Evolutionary conservation across 1,140 invertebrate genomes (phyloP).

Genomic region (Drosophila grimshawi): DNA sequence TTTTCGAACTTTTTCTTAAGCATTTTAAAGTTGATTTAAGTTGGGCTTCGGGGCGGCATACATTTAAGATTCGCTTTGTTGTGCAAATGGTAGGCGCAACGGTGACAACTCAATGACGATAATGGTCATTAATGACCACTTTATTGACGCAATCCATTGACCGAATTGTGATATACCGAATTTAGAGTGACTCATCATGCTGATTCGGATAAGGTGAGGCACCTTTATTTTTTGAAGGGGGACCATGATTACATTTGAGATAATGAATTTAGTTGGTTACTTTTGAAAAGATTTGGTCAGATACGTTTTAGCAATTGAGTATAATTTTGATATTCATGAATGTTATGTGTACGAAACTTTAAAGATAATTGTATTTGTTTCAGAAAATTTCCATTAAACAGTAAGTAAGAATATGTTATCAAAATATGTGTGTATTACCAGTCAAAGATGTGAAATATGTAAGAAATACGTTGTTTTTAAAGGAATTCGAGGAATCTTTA

Average conservation of each 20-base stretch:
- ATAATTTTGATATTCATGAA: no score
- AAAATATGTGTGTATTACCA: no score
- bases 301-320: no score
- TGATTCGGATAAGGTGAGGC: background rate
- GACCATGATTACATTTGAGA: slow-evolving; percentile 16
- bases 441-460: no score
- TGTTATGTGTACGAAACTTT: no score
- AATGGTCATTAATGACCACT: slow-evolving; percentile 62
- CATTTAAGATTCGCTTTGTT: slow-evolving; percentile 63
- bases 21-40: no score
- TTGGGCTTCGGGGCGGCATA: slow-evolving; percentile 38
- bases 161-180: slow-evolving; percentile 53
- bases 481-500: no score
- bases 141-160: slow-evolving; percentile 70
- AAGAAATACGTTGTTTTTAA: no score
- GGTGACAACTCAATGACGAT: slow-evolving; percentile 19
- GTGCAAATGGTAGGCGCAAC: slow-evolving; percentile 33
- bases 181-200: slow-evolving; percentile 26
- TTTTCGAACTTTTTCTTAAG: slow-evolving; percentile 7
- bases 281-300: background rate
- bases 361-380: no score
- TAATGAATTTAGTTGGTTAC: background rate
- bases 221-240: background rate
- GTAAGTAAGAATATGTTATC: no score
- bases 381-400: no score